Conservation (phyloP, 1,140 invertebrate species). For the Pogonus chalceus region DNA sequence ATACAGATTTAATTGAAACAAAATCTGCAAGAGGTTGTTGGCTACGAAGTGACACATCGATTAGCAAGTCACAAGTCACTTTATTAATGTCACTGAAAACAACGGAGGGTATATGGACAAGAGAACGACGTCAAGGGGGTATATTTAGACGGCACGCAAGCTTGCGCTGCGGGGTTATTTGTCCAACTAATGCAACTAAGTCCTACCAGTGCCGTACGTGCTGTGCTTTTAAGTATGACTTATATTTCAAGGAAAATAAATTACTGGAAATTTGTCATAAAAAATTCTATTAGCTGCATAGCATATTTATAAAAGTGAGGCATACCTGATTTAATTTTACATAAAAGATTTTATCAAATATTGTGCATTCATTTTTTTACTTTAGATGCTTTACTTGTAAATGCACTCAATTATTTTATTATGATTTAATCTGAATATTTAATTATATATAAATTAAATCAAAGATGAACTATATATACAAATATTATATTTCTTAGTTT, state of each 20-base stretch:
- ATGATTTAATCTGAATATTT: no score
- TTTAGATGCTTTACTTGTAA: no score
- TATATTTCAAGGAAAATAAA: not conserved
- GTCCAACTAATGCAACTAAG: not conserved
- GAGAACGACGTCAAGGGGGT: not conserved
- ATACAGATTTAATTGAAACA: slow-evolving; percentile 6
- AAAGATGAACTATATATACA: no score
- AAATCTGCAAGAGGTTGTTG: slow-evolving; percentile 1
- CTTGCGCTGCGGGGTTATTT: not conserved
- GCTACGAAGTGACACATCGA: slow-evolving; percentile 2
- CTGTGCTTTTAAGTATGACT: not conserved
- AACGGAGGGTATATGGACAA: not conserved
- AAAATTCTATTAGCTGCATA: not conserved
- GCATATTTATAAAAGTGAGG: no score
- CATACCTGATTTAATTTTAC: no score
- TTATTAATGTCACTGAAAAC: slow-evolving; percentile 3
- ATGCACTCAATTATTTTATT: no score
- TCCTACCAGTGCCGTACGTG: not conserved
- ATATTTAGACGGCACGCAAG: not conserved
- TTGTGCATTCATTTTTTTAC: no score
- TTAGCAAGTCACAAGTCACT: slow-evolving; percentile 6
- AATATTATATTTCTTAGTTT: no score
- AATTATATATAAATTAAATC: no score
- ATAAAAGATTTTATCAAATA: no score
- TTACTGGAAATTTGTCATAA: not conserved